These are phyloP conservation scores for Dicrurus megarhynchus DNA, from an alignment of 2,113 vertebrate species.

Conservation along the genomic window DNA sequence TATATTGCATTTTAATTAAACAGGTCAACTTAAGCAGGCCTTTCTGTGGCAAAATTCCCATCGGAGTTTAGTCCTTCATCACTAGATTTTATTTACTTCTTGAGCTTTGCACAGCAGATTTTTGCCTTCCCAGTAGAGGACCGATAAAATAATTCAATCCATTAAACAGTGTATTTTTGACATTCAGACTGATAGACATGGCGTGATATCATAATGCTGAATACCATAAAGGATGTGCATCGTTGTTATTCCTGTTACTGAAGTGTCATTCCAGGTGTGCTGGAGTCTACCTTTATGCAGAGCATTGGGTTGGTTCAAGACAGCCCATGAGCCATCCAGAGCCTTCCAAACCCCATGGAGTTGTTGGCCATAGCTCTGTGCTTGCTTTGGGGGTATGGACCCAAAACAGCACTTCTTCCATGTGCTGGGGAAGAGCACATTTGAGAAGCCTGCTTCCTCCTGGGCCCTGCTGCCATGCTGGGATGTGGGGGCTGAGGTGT, in stretches of 20 bases:
- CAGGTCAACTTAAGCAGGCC: background rate
- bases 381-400: background rate
- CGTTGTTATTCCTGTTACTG: background rate
- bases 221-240: background rate
- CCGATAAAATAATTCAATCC: background rate
- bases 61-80: background rate
- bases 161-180: background rate
- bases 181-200: background rate
- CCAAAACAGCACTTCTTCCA: background rate
- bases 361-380: accelerated
- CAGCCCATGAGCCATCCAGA: background rate
- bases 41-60: background rate
- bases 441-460: no score
- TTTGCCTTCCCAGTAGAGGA: background rate
- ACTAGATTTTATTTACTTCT: background rate
- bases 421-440: background rate
- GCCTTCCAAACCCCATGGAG: background rate
- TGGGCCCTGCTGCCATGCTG: accelerated
- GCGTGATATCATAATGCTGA: background rate
- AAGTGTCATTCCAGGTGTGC: background rate
- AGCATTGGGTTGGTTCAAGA: background rate
- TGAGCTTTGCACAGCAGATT: background rate
- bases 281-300: background rate
- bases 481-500: accelerated
- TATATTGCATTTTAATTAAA: constrained; percentile 29